A percentile compares a stretch with the other conserved stretches of the same genome.
Evolutionary conservation across 2,888 invertebrate species (phyloP).

Genomic region (Catocala fraxini): DNA sequence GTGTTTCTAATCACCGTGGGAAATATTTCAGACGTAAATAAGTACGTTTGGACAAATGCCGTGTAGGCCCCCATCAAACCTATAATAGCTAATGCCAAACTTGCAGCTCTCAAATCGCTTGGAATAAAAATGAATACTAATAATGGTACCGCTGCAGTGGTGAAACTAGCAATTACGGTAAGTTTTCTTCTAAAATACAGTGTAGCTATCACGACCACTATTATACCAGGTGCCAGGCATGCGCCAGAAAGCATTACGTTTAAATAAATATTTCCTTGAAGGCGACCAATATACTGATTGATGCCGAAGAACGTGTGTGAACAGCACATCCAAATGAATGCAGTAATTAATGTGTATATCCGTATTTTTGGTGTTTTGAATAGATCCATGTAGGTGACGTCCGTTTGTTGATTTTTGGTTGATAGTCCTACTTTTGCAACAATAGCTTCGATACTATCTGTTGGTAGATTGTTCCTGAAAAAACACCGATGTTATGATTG

Average conservation of each 20-base stretch:
- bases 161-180: constrained; percentile 67
- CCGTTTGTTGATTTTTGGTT: constrained; percentile 53
- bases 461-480: constrained; percentile 79
- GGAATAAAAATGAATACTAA: constrained; percentile 74
- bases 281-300: constrained; percentile 92
- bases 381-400: constrained; percentile 84
- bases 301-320: constrained; percentile 94
- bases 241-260: constrained; percentile 92
- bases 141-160: constrained; percentile 67
- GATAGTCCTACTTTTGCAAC: constrained; percentile 68
- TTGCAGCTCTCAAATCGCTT: constrained; percentile 60
- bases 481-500: too few species aligned
- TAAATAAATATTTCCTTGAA: constrained; percentile 92
- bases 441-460: constrained; percentile 64
- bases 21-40: constrained; percentile 93
- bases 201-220: constrained; percentile 68
- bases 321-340: constrained; percentile 92
- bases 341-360: constrained; percentile 89
- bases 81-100: constrained; percentile 91
- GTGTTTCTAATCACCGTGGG: constrained; percentile 93
- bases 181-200: constrained; percentile 70
- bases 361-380: constrained; percentile 90
- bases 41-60: constrained; percentile 89
- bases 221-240: constrained; percentile 65
- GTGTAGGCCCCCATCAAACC: constrained; percentile 92